phyloP scores from a whole-genome alignment of 1,140 invertebrate genomes.

The Zaprionus nigranus region DNA sequence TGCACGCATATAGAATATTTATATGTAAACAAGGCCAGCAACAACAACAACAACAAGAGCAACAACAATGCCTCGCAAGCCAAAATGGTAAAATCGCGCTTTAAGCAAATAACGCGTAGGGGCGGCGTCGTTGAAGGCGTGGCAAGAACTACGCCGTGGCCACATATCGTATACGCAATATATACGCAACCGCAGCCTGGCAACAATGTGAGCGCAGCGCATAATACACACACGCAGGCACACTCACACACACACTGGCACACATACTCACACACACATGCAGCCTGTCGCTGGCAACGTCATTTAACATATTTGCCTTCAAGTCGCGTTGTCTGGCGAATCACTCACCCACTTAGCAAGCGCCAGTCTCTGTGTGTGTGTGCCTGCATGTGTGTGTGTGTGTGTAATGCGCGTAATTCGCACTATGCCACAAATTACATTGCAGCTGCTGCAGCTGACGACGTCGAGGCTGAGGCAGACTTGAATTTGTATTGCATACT shows the following conservation, averaged over 20 bases:
- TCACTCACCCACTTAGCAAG: constrained; percentile 80
- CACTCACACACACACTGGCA: background rate
- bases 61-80: constrained; percentile 7
- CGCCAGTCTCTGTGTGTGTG: constrained; percentile 21
- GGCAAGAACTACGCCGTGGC: constrained; percentile 26
- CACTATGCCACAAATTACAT: constrained; percentile 69
- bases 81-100: constrained; percentile 31
- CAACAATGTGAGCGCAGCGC: constrained; percentile 38
- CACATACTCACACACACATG: constrained; percentile 7
- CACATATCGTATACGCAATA: background rate
- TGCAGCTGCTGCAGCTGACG: constrained; percentile 59
- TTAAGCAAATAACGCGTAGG: constrained; percentile 42
- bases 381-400: constrained; percentile 21
- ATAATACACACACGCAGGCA: constrained; percentile 29
- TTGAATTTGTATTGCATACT: constrained; percentile 68
- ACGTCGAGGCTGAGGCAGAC: constrained; percentile 53
- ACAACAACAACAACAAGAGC: constrained; percentile 10
- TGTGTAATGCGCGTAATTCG: constrained; percentile 29
- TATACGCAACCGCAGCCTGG: constrained; percentile 14
- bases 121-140: background rate
- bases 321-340: constrained; percentile 74
- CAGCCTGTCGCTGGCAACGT: constrained; percentile 61
- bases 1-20: constrained; percentile 74
- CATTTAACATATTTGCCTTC: constrained; percentile 81
- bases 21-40: constrained; percentile 62